Evolutionary conservation across 2,797 vertebrate genomes (phyloP).

Genomic region (Labeo calbasu): DNA sequence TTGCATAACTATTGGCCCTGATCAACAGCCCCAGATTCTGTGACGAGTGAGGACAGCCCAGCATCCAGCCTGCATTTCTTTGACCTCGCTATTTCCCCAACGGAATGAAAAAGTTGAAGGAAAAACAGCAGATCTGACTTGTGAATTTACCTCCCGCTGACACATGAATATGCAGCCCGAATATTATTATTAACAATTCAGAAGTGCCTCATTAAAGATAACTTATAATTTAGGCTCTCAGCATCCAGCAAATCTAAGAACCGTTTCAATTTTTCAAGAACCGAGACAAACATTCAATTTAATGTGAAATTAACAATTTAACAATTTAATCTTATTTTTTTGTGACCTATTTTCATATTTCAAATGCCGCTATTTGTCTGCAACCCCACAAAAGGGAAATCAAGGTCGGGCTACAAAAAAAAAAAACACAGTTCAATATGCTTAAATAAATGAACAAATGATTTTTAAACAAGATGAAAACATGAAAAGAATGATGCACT

Average conservation of each 20-base stretch:
- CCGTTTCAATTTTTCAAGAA: conserved; percentile 23
- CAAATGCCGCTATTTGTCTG: conserved; percentile 8
- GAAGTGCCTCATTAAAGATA: conserved; percentile 44
- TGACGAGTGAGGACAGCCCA: conserved; percentile 32
- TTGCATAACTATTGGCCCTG: conserved; percentile 45
- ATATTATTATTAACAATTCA: conserved; percentile 56
- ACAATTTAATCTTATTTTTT: conserved; percentile 18
- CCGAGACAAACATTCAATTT: conserved; percentile 19
- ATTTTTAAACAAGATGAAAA: neutral
- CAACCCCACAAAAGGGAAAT: neutral
- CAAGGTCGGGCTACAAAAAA: neutral
- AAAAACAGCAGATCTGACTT: conserved; percentile 46
- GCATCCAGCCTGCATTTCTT: conserved; percentile 17
- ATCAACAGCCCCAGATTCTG: conserved; percentile 49
- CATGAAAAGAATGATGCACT: neutral
- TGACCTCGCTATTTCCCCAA: conserved; percentile 39
- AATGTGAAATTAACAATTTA: conserved; percentile 16
- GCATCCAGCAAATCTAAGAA: conserved; percentile 40
- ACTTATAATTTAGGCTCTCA: conserved; percentile 32
- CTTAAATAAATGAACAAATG: neutral
- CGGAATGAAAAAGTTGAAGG: conserved; percentile 23
- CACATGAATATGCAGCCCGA: conserved; percentile 55
- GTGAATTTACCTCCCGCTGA: conserved; percentile 49
- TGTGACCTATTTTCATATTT: conserved; percentile 35
- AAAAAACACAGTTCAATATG: neutral